Conservation (phyloP, 2,797 vertebrate species). For the Hoplostethus mediterraneus region DNA sequence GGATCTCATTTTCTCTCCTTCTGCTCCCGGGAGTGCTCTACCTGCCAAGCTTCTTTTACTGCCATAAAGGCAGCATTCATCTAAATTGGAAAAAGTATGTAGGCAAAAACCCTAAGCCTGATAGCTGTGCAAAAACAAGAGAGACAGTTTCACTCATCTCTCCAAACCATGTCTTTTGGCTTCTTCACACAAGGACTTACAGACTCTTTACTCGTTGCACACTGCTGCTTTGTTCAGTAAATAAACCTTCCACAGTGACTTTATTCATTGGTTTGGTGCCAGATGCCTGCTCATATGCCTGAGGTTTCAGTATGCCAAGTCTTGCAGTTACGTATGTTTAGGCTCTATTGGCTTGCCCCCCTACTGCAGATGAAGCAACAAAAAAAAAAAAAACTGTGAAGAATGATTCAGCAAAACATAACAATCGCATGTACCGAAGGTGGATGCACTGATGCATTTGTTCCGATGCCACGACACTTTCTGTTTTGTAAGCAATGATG, state of each 20-base stretch:
- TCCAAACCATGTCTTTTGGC: constrained; percentile 35
- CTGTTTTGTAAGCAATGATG: constrained; percentile 69
- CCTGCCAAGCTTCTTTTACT: constrained; percentile 81
- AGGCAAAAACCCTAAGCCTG: constrained; percentile 60
- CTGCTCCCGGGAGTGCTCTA: constrained; percentile 75
- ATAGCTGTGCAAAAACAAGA: constrained; percentile 69
- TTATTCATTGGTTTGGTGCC: constrained; percentile 56
- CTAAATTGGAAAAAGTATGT: constrained; percentile 80
- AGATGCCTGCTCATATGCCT: constrained; percentile 33
- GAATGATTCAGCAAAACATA: constrained; percentile 68
- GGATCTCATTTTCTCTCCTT: constrained; percentile 84
- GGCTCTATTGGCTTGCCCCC: no score
- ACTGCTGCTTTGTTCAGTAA: constrained; percentile 70
- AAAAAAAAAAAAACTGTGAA: constrained; percentile 27
- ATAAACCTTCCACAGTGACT: constrained; percentile 64
- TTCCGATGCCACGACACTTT: constrained; percentile 44
- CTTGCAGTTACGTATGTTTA: not conserved
- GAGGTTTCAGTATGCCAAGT: not conserved
- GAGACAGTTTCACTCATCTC: constrained; percentile 66
- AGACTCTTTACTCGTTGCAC: constrained; percentile 49
- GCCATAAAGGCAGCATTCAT: constrained; percentile 84
- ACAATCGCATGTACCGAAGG: constrained; percentile 51
- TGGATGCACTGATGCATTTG: constrained; percentile 41
- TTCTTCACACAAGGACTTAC: constrained; percentile 44
- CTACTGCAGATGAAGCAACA: not conserved